phyloP scores from a whole-genome alignment of 2,797 vertebrate genomes.

The Simalia tracyae region DNA sequence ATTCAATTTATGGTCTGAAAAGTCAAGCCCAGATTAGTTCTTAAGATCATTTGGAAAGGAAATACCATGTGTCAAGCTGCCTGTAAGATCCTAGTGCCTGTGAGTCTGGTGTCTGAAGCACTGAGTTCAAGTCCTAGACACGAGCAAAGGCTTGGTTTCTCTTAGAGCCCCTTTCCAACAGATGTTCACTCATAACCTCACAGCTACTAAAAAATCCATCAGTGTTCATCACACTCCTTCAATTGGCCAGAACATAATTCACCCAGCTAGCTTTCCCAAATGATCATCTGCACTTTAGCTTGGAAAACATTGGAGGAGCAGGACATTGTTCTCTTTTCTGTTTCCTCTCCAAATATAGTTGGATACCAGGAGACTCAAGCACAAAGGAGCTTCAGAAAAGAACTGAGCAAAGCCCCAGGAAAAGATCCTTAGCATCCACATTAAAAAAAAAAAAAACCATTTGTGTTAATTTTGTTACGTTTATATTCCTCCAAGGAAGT shows the following conservation, averaged over 20 bases:
- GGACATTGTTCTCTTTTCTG: not conserved
- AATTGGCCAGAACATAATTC: not conserved
- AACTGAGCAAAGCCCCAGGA: too few species aligned
- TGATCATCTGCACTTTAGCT: not conserved
- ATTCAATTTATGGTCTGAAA: not conserved
- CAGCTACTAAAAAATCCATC: conserved; percentile 18
- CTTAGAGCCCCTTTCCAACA: not conserved
- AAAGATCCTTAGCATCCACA: not conserved
- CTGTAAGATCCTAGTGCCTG: not conserved
- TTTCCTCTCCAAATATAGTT: not conserved
- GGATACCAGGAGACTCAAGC: not conserved
- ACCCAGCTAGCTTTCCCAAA: not conserved
- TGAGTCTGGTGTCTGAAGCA: fast-evolving
- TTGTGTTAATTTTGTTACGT: not conserved
- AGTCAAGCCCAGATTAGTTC: fast-evolving
- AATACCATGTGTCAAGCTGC: not conserved
- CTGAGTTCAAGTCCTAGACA: not conserved
- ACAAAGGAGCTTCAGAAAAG: not conserved
- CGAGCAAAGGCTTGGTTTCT: not conserved
- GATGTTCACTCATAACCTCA: conserved; percentile 9
- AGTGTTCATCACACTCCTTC: conserved; percentile 2
- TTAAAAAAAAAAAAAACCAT: not conserved
- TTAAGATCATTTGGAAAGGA: not conserved
- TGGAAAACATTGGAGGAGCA: not conserved
- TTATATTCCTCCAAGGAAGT: not conserved